These are phyloP conservation scores for Selene dorsalis DNA, from an alignment of 2,797 vertebrate species.

Conservation along the genomic window DNA sequence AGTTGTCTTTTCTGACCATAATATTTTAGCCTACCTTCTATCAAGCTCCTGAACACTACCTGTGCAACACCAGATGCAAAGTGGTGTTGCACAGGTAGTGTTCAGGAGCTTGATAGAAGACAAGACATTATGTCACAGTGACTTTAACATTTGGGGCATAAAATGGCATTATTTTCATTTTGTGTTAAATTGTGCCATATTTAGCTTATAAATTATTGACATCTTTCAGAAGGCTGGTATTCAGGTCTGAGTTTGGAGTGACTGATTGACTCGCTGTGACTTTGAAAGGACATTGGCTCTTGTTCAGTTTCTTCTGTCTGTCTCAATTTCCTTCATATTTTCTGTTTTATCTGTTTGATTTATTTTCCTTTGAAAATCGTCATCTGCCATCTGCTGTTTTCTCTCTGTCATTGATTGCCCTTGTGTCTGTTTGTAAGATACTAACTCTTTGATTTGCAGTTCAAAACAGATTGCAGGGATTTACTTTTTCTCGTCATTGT, in stretches of 20 bases:
- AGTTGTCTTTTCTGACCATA: too few relatives aligned
- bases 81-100: too few relatives aligned
- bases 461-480: not conserved
- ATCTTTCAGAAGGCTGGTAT: not conserved
- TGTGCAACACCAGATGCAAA: too few relatives aligned
- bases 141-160: too few relatives aligned
- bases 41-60: too few relatives aligned
- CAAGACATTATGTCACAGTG: too few relatives aligned
- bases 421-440: slow-evolving; percentile 16
- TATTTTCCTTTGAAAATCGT: slow-evolving; percentile 19
- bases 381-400: slow-evolving; percentile 53
- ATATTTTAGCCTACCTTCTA: too few relatives aligned
- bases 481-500: not conserved
- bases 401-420: slow-evolving; percentile 18
- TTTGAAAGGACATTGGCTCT: slow-evolving; percentile 55
- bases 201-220: too few relatives aligned
- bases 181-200: too few relatives aligned
- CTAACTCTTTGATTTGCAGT: slow-evolving; percentile 2
- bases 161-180: too few relatives aligned
- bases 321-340: slow-evolving; percentile 20
- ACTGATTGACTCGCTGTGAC: slow-evolving; percentile 23
- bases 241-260: not conserved
- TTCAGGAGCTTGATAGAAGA: too few relatives aligned
- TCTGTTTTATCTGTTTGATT: slow-evolving; percentile 47
- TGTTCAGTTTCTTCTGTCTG: slow-evolving; percentile 34